A percentile compares a stretch with the other conserved stretches of the same genome.
Evolutionary conservation across 2,888 invertebrate genomes (phyloP).

Genomic region (Monochamus alternatus): DNA sequence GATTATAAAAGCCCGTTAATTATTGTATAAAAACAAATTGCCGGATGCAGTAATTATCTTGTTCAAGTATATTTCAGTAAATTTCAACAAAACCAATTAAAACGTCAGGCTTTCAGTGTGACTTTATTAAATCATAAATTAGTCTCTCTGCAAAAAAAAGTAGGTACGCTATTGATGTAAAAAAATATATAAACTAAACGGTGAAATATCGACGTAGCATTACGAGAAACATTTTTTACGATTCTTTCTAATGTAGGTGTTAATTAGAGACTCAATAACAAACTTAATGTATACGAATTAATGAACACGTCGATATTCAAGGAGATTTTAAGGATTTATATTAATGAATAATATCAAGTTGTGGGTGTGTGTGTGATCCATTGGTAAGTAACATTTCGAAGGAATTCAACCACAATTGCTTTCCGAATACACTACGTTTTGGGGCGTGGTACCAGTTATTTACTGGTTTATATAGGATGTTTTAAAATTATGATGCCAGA

Average conservation of each 20-base stretch:
- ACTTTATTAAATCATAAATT: conserved; percentile 13
- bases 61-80: conserved; percentile 57
- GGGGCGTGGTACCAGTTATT: too few species aligned
- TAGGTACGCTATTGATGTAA: neutral
- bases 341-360: conserved; percentile 15
- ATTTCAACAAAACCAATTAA: conserved; percentile 57
- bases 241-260: conserved; percentile 9
- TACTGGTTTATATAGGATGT: too few species aligned
- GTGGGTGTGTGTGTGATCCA: conserved; percentile 16
- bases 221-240: neutral
- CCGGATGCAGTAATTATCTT: conserved; percentile 61
- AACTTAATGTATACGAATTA: conserved; percentile 27
- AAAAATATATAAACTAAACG: neutral
- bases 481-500: too few species aligned
- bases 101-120: conserved; percentile 48
- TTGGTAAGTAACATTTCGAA: neutral
- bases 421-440: too few species aligned
- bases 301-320: conserved; percentile 24
- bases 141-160: neutral
- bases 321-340: conserved; percentile 23
- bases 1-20: neutral
- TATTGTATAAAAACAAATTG: conserved; percentile 24
- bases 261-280: conserved; percentile 34
- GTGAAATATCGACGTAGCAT: neutral
- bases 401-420: neutral